Conservation (phyloP, 2,113 vertebrate genomes). For the Chionomys nivalis region DNA sequence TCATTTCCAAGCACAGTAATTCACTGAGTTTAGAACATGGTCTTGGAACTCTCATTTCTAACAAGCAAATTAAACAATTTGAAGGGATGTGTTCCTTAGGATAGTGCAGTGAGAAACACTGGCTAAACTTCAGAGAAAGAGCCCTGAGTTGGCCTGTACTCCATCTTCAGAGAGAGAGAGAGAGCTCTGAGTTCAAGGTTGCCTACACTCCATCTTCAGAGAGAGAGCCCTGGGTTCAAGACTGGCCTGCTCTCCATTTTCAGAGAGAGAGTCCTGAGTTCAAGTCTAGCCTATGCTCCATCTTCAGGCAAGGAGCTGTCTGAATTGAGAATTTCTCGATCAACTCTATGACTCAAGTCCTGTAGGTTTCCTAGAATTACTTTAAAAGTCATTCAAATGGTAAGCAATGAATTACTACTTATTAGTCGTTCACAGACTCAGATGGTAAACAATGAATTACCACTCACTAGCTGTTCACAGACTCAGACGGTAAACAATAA, state of each 20-base stretch:
- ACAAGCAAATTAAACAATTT: background rate
- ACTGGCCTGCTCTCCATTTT: background rate
- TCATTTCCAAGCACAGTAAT: background rate
- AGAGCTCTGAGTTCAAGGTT: too few species aligned
- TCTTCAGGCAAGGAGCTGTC: background rate
- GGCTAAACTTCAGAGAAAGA: background rate
- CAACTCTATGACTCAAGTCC: background rate
- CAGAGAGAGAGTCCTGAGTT: background rate
- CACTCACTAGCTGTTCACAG: constrained; percentile 95
- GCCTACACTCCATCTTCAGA: too few species aligned
- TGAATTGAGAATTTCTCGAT: background rate
- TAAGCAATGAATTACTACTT: background rate
- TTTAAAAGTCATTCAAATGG: constrained; percentile 22
- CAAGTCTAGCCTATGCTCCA: background rate
- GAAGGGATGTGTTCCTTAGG: background rate
- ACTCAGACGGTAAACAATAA: constrained; percentile 81
- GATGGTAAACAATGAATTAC: constrained; percentile 82
- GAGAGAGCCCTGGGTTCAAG: too few species aligned
- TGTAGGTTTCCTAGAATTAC: constrained; percentile 2
- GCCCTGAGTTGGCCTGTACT: background rate
- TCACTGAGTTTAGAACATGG: background rate
- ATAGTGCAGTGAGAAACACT: background rate
- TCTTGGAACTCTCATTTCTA: background rate
- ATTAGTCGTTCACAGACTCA: too few species aligned
- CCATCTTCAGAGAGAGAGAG: background rate